Base-by-base conservation (phyloP, 2,888 invertebrate species). In the Rhabditoides inermis region DNA sequence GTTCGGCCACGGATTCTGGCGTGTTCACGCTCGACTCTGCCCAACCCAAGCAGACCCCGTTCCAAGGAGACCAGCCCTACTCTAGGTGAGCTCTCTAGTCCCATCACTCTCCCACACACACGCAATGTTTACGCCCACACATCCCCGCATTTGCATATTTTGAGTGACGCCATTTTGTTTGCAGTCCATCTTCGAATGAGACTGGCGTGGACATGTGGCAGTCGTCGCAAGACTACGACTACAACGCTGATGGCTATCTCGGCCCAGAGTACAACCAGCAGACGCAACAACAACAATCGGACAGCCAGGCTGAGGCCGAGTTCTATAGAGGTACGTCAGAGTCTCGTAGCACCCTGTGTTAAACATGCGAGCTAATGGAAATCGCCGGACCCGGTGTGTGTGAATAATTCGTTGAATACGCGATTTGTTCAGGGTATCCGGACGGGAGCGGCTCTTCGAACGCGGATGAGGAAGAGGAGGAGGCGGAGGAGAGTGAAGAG, bases 1-100 rank as follows among this genome's bases (percentile, higher is more conserved):
- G 70, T 22, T 68, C 68, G 15, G 62, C 66, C 32, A 60, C 69
- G 18, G 70, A 70, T 41, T 65, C 65, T 36, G 69, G 70, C 10
- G 69, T 70, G 10, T 70, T 70, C 53, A 70, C 70, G 7, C 49
- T 62, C n/a, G 62, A 62, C 30, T 59, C 10, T 39, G 40, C 15
- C 1, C 40, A 39, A 18, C n/a, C n/a, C 10, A 39, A 18, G 40
- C 15, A 39, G 18, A 18, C 12, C 15, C n/a, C 22, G 40, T 7
- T n/a, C 18, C 40, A 20, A 10, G 30, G 15, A n/a, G 35, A 32
- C 22, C 48, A 58, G 26, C 57, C 56, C n/a, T 61, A 52, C 48
- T 56, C 58, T 15, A 58, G 56, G 60, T 60, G 41, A 26, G 28
- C 18, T n/a, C n/a, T n/a, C n/a, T n/a, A n/a, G n/a, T n/a, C n/a